Evolutionary conservation across 2,888 invertebrate genomes (phyloP), one percentile per base, ranked within the genome.

Genomic region (Cheilosia soror): DNA sequence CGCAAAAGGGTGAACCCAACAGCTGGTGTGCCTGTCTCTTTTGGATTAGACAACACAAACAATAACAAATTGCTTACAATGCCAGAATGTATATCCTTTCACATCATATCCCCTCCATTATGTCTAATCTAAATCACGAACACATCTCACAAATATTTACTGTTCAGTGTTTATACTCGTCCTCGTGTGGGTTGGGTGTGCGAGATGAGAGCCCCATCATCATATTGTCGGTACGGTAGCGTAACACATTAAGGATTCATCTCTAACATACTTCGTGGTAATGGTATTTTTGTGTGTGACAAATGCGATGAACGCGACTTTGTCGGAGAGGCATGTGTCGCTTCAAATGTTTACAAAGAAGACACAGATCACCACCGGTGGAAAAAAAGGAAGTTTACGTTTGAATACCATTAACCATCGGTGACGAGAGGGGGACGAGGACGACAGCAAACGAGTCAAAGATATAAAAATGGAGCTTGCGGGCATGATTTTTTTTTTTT

Each of bases 61-160:
- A 42, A 65, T 6, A 60, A 53, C 3, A 47, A 65, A 57, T 20
- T 31, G 57, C 58, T 53, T 58, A 66, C 75, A 57, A 40, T 65
- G 65, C 25, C 63, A 25, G 53, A 20, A 47, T 47, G 20, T 47
- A 82, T 66, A 76, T 77, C 69, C 82, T 72, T 77, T 78, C 55
- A 57, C 57, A 69, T 42, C 53, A 40, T 63, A 63, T 51, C 72
- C 51, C 78, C 57, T 42, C 65, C 71, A 84, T 84, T 79, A 76
- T 55, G 75, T 80, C 79, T 79, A 71, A 84, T 84, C 75, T 76
- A 62, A 76, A 62, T 79, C 69, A 79, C 65, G 69, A 53, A 31
- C 31, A 76, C 71, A 75, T 79, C 57, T 47, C 51, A 51, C 42
- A 53, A 65, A 63, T 71, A 20, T 68, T 65, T 63, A 13, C 51